A percentile compares a stretch with the other conserved stretches of the same genome.
Evolutionary conservation across 2,113 vertebrate species (phyloP).

Genomic region (Corvus moneduloides): DNA sequence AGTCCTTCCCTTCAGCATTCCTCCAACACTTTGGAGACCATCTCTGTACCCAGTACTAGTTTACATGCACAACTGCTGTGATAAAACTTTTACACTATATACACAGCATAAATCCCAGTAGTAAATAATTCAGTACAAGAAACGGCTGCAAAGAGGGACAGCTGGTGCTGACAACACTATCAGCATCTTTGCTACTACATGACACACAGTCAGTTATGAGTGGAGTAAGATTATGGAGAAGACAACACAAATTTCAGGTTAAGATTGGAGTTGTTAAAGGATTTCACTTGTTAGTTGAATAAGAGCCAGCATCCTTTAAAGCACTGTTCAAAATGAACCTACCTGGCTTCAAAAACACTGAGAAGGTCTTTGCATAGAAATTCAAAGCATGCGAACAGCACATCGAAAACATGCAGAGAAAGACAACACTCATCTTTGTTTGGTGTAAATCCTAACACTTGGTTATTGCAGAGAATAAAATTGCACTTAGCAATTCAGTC

Average conservation of each 20-base stretch:
- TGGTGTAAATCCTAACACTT: background rate
- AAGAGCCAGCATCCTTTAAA: slow-evolving; percentile 4
- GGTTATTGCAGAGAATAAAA: background rate
- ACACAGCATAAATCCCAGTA: slow-evolving; percentile 39
- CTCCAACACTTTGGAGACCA: slow-evolving; percentile 7
- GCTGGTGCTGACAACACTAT: slow-evolving; percentile 43
- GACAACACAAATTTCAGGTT: slow-evolving; percentile 33
- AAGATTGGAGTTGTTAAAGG: background rate
- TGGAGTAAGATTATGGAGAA: background rate
- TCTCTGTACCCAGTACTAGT: background rate
- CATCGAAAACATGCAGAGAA: background rate
- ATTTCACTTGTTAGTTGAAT: background rate
- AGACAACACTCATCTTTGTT: background rate
- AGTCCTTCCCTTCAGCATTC: slow-evolving; percentile 32
- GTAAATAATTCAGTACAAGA: slow-evolving; percentile 54
- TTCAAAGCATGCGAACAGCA: background rate
- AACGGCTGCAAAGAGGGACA: slow-evolving; percentile 36
- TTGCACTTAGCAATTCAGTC: background rate
- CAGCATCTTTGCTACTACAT: slow-evolving; percentile 25
- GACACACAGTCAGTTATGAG: background rate
- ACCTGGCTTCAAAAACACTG: background rate
- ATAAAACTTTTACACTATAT: slow-evolving; percentile 41
- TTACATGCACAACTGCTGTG: background rate
- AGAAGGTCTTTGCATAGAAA: background rate
- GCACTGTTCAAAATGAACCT: background rate